phyloP scores from a whole-genome alignment of 92 coral and sea anemone species.

The Virgularia gustaviana region DNA sequence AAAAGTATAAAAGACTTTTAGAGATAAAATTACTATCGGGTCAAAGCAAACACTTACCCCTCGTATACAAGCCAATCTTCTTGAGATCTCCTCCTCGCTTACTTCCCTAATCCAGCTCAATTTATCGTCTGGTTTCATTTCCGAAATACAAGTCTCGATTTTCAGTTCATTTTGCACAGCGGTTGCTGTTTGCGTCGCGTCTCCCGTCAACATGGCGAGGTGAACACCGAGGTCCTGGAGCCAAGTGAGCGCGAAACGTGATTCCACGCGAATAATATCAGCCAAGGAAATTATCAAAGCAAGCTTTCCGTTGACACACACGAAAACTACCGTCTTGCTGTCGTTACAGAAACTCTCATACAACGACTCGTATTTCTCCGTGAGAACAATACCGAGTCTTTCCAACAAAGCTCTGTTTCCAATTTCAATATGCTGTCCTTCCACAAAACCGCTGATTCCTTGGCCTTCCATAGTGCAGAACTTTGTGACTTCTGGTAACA shows the following conservation, averaged over 20 bases:
- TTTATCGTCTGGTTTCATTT: conserved; percentile 95
- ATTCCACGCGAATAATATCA: conserved; percentile 78
- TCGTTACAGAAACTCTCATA: conserved; percentile 70
- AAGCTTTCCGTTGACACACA: conserved; percentile 67
- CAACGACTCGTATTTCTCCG: conserved; percentile 50
- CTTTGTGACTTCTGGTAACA: conserved; percentile 75
- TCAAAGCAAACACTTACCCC: conserved; percentile 20
- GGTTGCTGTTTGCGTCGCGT: conserved; percentile 87
- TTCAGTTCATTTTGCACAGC: conserved; percentile 77
- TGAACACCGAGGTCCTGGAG: conserved; percentile 73
- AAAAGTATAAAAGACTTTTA: not conserved
- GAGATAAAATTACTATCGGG: too few relatives aligned
- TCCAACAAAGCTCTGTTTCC: conserved; percentile 73
- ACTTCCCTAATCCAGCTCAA: conserved; percentile 73
- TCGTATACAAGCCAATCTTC: not conserved
- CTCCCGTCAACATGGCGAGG: conserved; percentile 96
- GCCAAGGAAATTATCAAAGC: conserved; percentile 94
- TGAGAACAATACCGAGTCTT: conserved; percentile 43
- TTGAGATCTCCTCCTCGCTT: conserved; percentile 34
- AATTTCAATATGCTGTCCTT: conserved; percentile 67
- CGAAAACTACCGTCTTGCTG: conserved; percentile 93
- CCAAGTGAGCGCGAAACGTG: conserved; percentile 66
- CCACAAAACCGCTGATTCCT: conserved; percentile 80
- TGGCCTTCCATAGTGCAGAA: conserved; percentile 84
- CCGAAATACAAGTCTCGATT: conserved; percentile 81